Conservation (phyloP, 2,888 invertebrate species). For the Eristalis tenax region DNA sequence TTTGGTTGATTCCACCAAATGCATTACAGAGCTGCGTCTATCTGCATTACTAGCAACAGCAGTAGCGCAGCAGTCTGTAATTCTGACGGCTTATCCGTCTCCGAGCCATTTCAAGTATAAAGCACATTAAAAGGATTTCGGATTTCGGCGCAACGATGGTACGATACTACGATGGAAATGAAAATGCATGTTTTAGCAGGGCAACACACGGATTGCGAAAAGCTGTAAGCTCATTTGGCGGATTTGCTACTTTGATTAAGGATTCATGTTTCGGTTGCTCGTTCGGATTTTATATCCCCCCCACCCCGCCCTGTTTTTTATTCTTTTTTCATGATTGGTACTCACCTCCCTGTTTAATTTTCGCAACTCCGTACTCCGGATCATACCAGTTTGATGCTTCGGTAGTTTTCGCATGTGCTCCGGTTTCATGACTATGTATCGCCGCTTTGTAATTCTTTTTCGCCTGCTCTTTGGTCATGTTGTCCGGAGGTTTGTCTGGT, state of each 20-base stretch:
- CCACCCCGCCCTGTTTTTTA: background rate
- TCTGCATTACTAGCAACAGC: background rate
- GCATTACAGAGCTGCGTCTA: background rate
- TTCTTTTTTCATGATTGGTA: background rate
- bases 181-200: slow-evolving; percentile 49
- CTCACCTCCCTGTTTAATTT: slow-evolving; percentile 83
- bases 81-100: slow-evolving; percentile 59
- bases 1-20: slow-evolving; percentile 52
- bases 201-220: slow-evolving; percentile 38
- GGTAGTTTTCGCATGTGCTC: slow-evolving; percentile 76
- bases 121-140: slow-evolving; percentile 63
- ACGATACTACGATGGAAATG: slow-evolving; percentile 28
- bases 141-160: slow-evolving; percentile 21
- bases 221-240: slow-evolving; percentile 61
- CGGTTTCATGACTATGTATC: slow-evolving; percentile 76
- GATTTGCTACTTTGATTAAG: slow-evolving; percentile 65
- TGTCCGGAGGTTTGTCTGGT: slow-evolving; percentile 22
- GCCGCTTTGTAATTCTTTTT: slow-evolving; percentile 74
- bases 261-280: slow-evolving; percentile 44
- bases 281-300: background rate
- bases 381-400: slow-evolving; percentile 82
- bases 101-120: slow-evolving; percentile 50
- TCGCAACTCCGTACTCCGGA: slow-evolving; percentile 83
- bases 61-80: slow-evolving; percentile 18
- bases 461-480: slow-evolving; percentile 68